A percentile compares a stretch with the other conserved stretches of the same genome.
phyloP scores from a whole-genome alignment of 2,113 vertebrate species.

The Copsychus sechellarum region DNA sequence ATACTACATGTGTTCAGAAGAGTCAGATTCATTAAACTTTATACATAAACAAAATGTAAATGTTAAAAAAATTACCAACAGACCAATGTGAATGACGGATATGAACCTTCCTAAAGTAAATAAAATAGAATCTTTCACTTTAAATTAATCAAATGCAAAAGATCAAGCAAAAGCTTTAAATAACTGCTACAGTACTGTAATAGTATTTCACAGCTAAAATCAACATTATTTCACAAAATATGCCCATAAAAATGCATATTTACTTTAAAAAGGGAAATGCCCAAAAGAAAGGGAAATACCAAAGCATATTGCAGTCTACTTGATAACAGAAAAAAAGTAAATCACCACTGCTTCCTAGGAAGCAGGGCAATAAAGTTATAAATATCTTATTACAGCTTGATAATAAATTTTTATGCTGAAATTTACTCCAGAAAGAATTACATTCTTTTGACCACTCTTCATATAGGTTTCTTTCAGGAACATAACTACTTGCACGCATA shows the following conservation, averaged over 20 bases:
- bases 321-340: slow-evolving; percentile 21
- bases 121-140: background rate
- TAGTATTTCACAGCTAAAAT: background rate
- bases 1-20: background rate
- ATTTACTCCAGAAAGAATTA: background rate
- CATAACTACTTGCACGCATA: background rate
- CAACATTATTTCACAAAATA: background rate
- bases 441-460: background rate
- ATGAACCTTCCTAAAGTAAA: background rate
- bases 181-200: background rate
- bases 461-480: background rate
- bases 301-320: slow-evolving; percentile 39
- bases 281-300: slow-evolving; percentile 45
- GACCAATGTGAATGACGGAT: background rate
- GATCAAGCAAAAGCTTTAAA: background rate
- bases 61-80: background rate
- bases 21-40: background rate
- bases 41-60: background rate
- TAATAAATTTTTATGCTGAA: background rate
- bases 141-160: background rate
- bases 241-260: background rate
- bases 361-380: background rate
- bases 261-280: slow-evolving; percentile 39
- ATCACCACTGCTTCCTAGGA: background rate
- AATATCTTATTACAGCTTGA: background rate